Evolutionary conservation across 2,113 vertebrate genomes (phyloP), one percentile per base, ranked within the genome.

Genomic region (Lampris incognitus): DNA sequence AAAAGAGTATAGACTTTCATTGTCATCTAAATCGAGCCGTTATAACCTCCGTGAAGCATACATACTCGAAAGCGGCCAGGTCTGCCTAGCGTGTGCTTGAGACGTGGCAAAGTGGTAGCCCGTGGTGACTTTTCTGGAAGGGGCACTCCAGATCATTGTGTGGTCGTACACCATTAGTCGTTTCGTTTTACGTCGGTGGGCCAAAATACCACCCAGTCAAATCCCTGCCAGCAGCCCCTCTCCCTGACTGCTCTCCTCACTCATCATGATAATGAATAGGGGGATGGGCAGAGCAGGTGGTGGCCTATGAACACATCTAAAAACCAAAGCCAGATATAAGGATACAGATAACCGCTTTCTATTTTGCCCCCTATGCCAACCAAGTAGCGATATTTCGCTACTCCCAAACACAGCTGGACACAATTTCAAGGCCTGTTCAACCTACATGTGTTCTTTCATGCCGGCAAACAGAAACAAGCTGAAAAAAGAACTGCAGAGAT

Each of bases 241-340:
- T 24, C 86, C 85, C 85, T 76, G 91, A 89, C 87, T 86, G 82
- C 69, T 83, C 86, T 85, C 74, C 76, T 92, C 92, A 93, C 87
- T 91, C 89, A 87, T 88, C 91, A 85, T 78, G 38, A 79, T 91
- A 91, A 93, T 89, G 87, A 91, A 85, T 52, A 63, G 87, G 89
- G 89, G 86, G 87, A 90, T 74, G 85, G 87, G 88, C 78, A 58
- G 76, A 92, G 90, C 92, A 92, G 91, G 90, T 92, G 91, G 81
- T 85, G 79, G 81, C 78, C 86, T 79, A 85, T 76, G 73, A 86
- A 87, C 87, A 73, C 78, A 79, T 88, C 76, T 38, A 83, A 76
- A 72, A 76, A 61, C 82, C 84, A 81, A 84, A 88, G 61, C 71
- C 67, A 83, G 85, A 87, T 75, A 81, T 81, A 68, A 84, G 72